Base-by-base conservation (phyloP, 2,113 vertebrate species). In the Prunella himalayana region DNA sequence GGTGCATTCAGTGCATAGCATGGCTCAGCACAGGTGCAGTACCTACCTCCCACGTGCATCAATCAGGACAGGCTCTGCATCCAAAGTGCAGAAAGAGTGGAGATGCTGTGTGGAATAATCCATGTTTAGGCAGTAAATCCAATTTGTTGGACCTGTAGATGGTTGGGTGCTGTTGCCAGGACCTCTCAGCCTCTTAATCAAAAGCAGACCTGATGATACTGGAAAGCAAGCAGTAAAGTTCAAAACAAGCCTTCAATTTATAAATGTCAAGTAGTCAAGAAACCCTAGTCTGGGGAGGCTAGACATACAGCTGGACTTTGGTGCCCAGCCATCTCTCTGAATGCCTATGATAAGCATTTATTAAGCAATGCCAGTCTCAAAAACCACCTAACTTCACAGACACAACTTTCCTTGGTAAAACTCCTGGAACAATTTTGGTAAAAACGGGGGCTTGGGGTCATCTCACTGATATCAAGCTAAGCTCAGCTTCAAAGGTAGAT, bases 261-360 rank as follows among this genome's bases (percentile, higher is more conserved):
- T 20, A 47, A 61, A 47, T 2, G 1, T 4, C 30, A 60, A 64
- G 50, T 18, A 59, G 5, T 45, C 8, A 68, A 42, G 79, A 91
- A 39, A 53, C 0, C 0, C 8, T n/a, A 8, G 9, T 30, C 10
- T 54, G 25, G 28, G 9, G 35, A 54, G 17, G 5, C 8, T 70
- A 39, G 37, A n/a, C 39, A 9, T 56, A 13, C 0, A 2, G 56
- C 3, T 45, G 20, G 53, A 42, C 7, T 65, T 78, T 30, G 12
- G 9, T 71, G 39, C 2, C 21, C 24, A 66, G 31, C 45, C 25
- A 41, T 5, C 16, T n/a, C 6, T 21, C 39, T 77, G 25, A 90
- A 76, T 35, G 9, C 4, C 24, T 75, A 6, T 65, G 8, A 68
- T 5, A 16, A 64, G 8, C 10, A 56, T 47, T 42, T 65, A 20